phyloP scores from a whole-genome alignment of 2,888 invertebrate genomes.

The Trissolcus brochymenae region DNA sequence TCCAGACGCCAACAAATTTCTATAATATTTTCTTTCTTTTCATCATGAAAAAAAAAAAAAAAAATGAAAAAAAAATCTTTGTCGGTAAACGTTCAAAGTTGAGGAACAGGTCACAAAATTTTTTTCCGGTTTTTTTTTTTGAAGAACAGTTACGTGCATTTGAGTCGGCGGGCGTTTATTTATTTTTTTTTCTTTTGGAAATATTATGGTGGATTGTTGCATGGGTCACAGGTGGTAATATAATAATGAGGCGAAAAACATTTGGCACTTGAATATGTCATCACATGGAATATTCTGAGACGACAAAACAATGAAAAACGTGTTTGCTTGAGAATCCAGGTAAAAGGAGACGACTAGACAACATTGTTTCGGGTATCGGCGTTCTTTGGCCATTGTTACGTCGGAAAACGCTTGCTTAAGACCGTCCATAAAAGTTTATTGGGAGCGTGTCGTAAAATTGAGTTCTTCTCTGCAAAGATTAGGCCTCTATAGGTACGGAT shows the following conservation, averaged over 20 bases:
- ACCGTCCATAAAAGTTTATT: constrained; percentile 48
- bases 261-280: constrained; percentile 43
- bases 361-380: constrained; percentile 48
- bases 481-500: constrained; percentile 31
- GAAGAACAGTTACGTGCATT: constrained; percentile 2
- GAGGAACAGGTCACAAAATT: background rate
- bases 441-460: constrained; percentile 50
- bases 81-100: constrained; percentile 4
- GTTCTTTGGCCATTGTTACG: constrained; percentile 42
- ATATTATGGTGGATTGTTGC: constrained; percentile 2
- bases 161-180: background rate
- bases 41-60: too few species aligned
- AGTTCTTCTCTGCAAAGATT: constrained; percentile 40
- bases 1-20: too few species aligned
- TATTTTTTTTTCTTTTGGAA: background rate
- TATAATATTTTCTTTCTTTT: too few species aligned
- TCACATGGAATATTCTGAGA: constrained; percentile 15
- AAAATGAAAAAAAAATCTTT: too few species aligned
- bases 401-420: constrained; percentile 49
- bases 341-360: constrained; percentile 21
- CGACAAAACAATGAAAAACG: constrained; percentile 37
- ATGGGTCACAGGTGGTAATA: constrained; percentile 46
- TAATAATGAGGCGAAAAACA: constrained; percentile 50
- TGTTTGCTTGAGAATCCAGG: constrained; percentile 25
- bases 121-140: constrained; percentile 2